Evolutionary conservation across 2,888 invertebrate species (phyloP).

Genomic region (Endomychus coccineus): DNA sequence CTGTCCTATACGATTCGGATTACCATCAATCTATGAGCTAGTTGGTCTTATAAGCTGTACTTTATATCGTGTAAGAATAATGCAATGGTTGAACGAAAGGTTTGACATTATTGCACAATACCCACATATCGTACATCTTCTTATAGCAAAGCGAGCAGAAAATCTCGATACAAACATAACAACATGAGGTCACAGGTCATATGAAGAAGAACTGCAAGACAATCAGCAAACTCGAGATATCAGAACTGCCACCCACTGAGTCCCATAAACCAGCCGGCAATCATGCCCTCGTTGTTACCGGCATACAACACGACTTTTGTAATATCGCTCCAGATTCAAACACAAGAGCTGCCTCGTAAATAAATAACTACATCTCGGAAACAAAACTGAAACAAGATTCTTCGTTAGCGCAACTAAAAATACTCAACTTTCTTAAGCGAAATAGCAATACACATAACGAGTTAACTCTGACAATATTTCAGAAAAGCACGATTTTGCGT

Average conservation of each 20-base stretch:
- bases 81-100: too few relatives aligned
- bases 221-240: conserved; percentile 27
- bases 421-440: conserved; percentile 3
- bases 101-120: too few relatives aligned
- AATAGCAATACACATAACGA: conserved; percentile 1
- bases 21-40: too few relatives aligned
- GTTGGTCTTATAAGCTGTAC: too few relatives aligned
- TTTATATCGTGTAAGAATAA: too few relatives aligned
- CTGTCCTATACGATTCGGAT: too few relatives aligned
- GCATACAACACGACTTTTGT: conserved; percentile 30
- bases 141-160: background rate
- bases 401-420: conserved; percentile 23
- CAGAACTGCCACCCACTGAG: conserved; percentile 31
- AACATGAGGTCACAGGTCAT: conserved; percentile 21
- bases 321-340: conserved; percentile 30
- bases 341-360: conserved; percentile 26
- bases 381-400: conserved; percentile 27
- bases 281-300: conserved; percentile 31
- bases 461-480: too few relatives aligned
- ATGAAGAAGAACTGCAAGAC: conserved; percentile 28
- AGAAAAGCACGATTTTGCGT: too few relatives aligned
- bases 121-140: too few relatives aligned
- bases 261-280: conserved; percentile 30
- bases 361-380: conserved; percentile 27
- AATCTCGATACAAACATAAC: conserved; percentile 1